A percentile compares a stretch with the other conserved stretches of the same genome.
Conservation (phyloP, 2,113 vertebrate genomes). For the Xerus inauris region DNA sequence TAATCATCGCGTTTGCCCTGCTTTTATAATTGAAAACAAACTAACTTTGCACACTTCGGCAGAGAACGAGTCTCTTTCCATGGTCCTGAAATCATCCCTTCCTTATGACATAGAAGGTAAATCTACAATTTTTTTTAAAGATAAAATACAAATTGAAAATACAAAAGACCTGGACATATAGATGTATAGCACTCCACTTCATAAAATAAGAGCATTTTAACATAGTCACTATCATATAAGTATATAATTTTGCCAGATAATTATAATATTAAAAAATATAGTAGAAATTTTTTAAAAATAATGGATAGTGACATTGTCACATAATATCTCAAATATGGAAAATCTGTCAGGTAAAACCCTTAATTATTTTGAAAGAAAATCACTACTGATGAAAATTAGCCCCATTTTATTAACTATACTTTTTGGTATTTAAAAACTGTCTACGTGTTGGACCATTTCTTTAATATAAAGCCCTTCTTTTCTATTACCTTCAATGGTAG, state of each 20-base stretch:
- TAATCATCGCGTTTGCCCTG: too few species aligned
- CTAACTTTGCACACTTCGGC: slow-evolving; percentile 16
- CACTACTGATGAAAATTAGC: not conserved
- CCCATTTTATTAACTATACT: not conserved
- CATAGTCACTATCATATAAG: not conserved
- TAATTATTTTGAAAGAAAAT: not conserved
- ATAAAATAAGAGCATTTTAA: slow-evolving; percentile 15
- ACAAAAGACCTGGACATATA: not conserved
- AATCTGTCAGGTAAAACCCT: not conserved
- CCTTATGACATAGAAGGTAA: not conserved
- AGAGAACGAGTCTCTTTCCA: slow-evolving; percentile 42
- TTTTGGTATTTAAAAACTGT: not conserved
- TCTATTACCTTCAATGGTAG: not conserved
- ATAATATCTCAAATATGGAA: not conserved
- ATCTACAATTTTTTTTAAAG: slow-evolving; percentile 49
- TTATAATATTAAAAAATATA: not conserved
- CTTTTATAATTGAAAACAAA: slow-evolving; percentile 69
- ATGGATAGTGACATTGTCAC: not conserved
- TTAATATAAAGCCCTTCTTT: not conserved
- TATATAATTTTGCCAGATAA: not conserved
- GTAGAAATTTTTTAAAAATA: not conserved
- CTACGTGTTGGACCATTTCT: not conserved
- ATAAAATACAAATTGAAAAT: not conserved
- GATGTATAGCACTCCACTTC: not conserved
- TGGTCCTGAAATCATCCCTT: slow-evolving; percentile 70